Conservation (phyloP, 2,888 invertebrate species). For the Sarcophaga rosellei region DNA sequence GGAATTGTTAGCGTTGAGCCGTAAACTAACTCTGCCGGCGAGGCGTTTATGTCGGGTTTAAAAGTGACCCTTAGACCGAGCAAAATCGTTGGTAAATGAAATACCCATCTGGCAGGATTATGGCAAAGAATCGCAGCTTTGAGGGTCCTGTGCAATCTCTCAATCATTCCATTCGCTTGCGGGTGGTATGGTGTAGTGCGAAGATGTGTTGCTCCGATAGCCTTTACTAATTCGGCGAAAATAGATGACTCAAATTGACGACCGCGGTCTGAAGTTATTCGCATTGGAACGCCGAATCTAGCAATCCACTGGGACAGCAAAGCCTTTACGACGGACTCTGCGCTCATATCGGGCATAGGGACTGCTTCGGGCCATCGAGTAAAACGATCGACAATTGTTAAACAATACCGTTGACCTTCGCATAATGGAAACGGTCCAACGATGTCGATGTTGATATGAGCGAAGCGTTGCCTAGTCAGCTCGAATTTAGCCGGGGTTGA, state of each 20-base stretch:
- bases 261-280: conserved; percentile 30
- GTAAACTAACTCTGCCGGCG: conserved; percentile 22
- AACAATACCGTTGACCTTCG: too few species aligned
- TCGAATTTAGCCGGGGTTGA: not conserved
- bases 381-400: too few species aligned
- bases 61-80: conserved; percentile 21
- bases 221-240: conserved; percentile 26
- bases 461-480: not conserved
- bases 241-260: conserved; percentile 36
- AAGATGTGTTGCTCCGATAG: conserved; percentile 38
- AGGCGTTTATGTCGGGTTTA: not conserved
- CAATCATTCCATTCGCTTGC: conserved; percentile 43
- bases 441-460: too few species aligned
- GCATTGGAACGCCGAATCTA: not conserved
- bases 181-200: conserved; percentile 22
- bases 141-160: conserved; percentile 30
- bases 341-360: too few species aligned
- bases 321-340: not conserved
- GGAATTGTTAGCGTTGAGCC: conserved; percentile 21
- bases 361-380: too few species aligned
- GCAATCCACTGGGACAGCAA: not conserved
- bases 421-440: too few species aligned
- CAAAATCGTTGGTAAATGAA: conserved; percentile 18
- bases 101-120: not conserved
- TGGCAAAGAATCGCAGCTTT: not conserved